Conservation (phyloP, 2,113 vertebrate species). For the Saccopteryx bilineata region DNA sequence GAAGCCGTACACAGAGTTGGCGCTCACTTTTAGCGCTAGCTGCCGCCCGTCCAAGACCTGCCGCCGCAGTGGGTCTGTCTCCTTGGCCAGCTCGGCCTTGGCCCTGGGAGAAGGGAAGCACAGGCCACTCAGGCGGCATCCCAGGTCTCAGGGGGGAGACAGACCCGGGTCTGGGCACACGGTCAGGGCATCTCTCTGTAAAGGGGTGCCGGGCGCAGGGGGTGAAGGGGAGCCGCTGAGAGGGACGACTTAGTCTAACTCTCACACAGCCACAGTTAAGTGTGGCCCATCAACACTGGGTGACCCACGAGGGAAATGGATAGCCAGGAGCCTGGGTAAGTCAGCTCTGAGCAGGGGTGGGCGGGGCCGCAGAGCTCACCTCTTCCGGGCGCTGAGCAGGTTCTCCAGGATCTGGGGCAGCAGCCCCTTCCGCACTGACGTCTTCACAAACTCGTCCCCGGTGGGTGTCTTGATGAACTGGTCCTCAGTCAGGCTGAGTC, state of each 20-base stretch:
- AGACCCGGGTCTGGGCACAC: neutral
- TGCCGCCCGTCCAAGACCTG: conserved; percentile 96
- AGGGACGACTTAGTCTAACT: neutral
- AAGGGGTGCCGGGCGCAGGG: neutral
- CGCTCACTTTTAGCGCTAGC: conserved; percentile 95
- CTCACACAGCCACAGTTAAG: fast-evolving
- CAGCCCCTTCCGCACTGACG: conserved; percentile 93
- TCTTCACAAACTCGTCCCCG: conserved; percentile 93
- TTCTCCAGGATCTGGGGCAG: conserved; percentile 96
- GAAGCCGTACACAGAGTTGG: conserved; percentile 97
- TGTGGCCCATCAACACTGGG: fast-evolving
- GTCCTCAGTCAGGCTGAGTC: conserved; percentile 88
- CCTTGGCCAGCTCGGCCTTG: conserved; percentile 93
- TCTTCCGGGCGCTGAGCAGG: conserved; percentile 94
- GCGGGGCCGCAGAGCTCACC: conserved; percentile 79
- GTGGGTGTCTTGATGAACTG: conserved; percentile 96
- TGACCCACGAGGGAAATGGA: neutral
- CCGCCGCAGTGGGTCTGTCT: conserved; percentile 94
- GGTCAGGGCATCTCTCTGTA: neutral
- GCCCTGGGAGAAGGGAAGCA: conserved; percentile 86
- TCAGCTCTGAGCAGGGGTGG: neutral
- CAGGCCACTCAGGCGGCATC: fast-evolving
- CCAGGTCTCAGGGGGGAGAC: no score
- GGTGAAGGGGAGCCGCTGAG: fast-evolving
- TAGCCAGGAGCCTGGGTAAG: fast-evolving